Conservation (phyloP, 2,797 vertebrate genomes). For the Vireo griseus region DNA sequence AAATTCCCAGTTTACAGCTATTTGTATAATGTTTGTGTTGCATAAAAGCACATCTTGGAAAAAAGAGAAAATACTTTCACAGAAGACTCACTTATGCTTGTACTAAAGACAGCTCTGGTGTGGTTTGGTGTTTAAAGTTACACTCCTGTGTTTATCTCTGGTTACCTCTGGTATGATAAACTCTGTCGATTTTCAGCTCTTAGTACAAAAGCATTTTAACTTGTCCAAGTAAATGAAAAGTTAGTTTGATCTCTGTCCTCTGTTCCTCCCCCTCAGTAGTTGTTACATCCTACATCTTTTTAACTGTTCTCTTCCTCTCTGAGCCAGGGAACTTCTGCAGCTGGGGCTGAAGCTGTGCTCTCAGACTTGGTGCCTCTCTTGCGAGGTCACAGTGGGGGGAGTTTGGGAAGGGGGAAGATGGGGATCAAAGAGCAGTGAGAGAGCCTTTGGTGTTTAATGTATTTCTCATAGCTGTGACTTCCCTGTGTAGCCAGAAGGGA, state of each 20-base stretch:
- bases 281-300: background rate
- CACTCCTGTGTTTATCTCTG: background rate
- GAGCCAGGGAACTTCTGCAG: background rate
- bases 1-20: constrained; percentile 58
- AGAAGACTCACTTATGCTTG: background rate
- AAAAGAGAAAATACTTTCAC: constrained; percentile 5
- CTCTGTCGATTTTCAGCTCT: background rate
- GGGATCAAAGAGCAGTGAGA: background rate
- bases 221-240: background rate
- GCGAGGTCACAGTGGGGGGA: background rate
- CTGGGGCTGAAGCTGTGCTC: background rate
- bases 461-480: background rate
- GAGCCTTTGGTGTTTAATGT: background rate
- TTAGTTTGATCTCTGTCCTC: background rate
- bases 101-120: background rate
- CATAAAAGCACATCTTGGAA: constrained; percentile 5
- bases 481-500: background rate
- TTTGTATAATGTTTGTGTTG: constrained; percentile 20
- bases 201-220: background rate
- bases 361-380: background rate
- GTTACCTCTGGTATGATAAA: background rate
- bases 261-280: background rate
- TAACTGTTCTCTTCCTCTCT: background rate
- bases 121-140: background rate
- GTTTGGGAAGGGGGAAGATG: background rate